Evolutionary conservation across 2,113 vertebrate genomes (phyloP).

Genomic region (Ramphastos sulfuratus): DNA sequence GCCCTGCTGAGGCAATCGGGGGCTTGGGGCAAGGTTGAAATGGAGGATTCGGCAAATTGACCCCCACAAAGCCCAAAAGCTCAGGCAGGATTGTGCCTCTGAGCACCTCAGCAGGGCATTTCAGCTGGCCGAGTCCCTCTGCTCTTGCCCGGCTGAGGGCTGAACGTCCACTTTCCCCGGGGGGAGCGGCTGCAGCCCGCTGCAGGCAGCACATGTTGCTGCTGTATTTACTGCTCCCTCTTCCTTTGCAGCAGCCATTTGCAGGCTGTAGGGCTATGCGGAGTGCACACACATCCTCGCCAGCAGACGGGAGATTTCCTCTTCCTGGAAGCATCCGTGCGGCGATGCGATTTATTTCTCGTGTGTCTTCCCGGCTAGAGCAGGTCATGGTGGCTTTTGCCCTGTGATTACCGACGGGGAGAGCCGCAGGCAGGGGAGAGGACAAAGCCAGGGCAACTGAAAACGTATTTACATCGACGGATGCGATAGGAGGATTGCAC

Average conservation of each 20-base stretch:
- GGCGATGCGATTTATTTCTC: neutral
- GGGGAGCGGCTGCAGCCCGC: neutral
- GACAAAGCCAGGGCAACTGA: neutral
- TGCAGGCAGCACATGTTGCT: neutral
- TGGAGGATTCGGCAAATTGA: neutral
- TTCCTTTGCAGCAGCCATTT: constrained; percentile 32
- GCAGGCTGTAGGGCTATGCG: neutral
- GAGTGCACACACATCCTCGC: neutral
- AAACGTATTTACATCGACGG: neutral
- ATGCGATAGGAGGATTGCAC: neutral
- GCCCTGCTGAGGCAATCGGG: neutral
- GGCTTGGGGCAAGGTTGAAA: neutral
- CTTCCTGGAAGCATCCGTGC: constrained; percentile 15
- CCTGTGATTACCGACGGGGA: neutral
- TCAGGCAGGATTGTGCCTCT: neutral
- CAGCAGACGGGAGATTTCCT: constrained; percentile 42
- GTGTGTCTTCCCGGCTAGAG: neutral
- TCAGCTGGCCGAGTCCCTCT: neutral
- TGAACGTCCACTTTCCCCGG: neutral
- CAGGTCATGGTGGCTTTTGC: neutral
- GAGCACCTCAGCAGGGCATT: neutral
- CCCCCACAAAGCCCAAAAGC: neutral
- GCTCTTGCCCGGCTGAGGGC: neutral
- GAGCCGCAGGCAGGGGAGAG: neutral
- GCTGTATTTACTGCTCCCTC: neutral